Evolutionary conservation across 2,797 vertebrate species (phyloP).

Genomic region (Dipus sagitta): DNA sequence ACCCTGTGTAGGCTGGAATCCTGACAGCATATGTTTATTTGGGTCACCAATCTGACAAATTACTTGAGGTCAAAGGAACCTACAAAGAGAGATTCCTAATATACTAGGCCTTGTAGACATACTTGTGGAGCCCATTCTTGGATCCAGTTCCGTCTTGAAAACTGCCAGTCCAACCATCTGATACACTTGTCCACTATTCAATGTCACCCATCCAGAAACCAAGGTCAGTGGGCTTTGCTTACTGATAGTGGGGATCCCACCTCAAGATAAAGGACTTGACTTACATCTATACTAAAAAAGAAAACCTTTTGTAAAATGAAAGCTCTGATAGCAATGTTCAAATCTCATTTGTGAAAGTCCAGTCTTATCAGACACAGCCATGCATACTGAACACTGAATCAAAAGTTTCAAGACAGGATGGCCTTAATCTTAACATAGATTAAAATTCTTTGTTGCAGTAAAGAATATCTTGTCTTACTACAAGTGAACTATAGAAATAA

Average conservation of each 20-base stretch:
- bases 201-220: not conserved
- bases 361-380: slow-evolving; percentile 55
- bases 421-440: slow-evolving; percentile 61
- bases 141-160: not conserved
- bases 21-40: not conserved
- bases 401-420: slow-evolving; percentile 51
- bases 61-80: not conserved
- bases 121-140: not conserved
- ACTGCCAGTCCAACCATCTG: not conserved
- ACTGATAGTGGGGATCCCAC: not conserved
- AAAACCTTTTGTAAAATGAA: slow-evolving; percentile 7
- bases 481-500: slow-evolving; percentile 53
- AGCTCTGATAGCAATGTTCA: slow-evolving; percentile 41
- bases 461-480: slow-evolving; percentile 48
- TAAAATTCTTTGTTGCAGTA: slow-evolving; percentile 28
- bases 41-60: not conserved
- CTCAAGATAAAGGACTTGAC: not conserved
- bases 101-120: not conserved
- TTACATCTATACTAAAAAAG: not conserved
- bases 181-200: not conserved
- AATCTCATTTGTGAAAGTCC: slow-evolving; percentile 58
- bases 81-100: not conserved
- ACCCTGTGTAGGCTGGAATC: no score
- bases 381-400: slow-evolving; percentile 58
- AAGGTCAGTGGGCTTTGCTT: not conserved